Evolutionary conservation across 2,113 vertebrate genomes (phyloP), one percentile per base, ranked within the genome.

Genomic region (Chaetops frenatus): DNA sequence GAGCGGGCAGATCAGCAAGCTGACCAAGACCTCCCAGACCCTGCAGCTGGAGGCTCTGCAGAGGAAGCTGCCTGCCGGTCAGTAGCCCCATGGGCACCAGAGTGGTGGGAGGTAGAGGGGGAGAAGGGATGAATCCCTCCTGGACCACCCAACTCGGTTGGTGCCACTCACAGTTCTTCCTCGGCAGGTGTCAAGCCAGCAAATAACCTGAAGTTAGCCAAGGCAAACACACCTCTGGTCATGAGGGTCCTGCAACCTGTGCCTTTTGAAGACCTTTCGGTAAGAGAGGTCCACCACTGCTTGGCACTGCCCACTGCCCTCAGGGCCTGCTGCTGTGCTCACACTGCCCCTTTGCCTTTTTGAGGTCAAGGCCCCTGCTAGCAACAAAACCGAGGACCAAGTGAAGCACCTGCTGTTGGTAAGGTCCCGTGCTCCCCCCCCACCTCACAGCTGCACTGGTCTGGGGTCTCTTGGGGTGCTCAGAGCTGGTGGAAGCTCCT

Each of bases 341-440:
- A 96, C 25, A 2, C 33, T 40, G n/a, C 16, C 57, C 28, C 45
- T 94, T 54, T 82, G 81, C 19, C 45, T 61, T 80, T 58, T 96
- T 45, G 8, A 97, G 94, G 72, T 92, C 13, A 20, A 44, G 65
- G 92, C 67, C 48, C 96, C 97, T 2, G 78, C 92, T 3, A 98
- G 97, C 88, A 97, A 98, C 79, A 97, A 69, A 73, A 96, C 98
- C 0, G 96, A 98, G 97, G 98, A 98, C 45, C 98, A 98, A 12
- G 98, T 99, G 95, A 98, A 98, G 95, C 98, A 98, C 24, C 50
- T 98, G 74, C 96, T 99, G 56, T 94, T 97, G 99, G 99, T 99
- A 96, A 96, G 97, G 61, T 47, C 19, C 40, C 7, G 27, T 1
- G 0, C 15, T 16, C 12, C 11, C 8, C 7, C 15, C 19, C 0